Conservation (phyloP, 2,888 invertebrate genomes). For the Rhagonycha fulva region DNA sequence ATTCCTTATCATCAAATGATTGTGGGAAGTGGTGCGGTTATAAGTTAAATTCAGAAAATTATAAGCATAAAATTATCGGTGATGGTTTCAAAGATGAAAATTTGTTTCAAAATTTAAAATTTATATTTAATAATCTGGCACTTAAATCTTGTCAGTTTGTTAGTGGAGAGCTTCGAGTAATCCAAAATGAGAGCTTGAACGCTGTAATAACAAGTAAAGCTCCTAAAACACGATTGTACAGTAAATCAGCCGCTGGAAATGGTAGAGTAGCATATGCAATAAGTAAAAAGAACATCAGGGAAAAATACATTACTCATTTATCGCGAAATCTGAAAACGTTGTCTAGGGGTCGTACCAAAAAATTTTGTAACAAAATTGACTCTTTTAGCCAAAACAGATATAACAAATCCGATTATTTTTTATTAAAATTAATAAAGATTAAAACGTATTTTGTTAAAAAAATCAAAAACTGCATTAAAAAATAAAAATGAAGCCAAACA, state of each 20-base stretch:
- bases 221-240: not conserved
- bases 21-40: not conserved
- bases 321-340: not conserved
- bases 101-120: not conserved
- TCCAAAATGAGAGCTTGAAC: not conserved
- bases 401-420: too few relatives aligned
- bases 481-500: slow-evolving; percentile 27
- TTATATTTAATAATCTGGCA: not conserved
- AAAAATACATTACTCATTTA: not conserved
- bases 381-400: too few relatives aligned
- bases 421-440: too few relatives aligned
- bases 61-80: not conserved
- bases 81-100: not conserved
- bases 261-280: not conserved
- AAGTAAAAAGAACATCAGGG: not conserved
- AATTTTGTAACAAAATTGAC: not conserved
- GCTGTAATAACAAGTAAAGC: not conserved
- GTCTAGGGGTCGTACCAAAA: not conserved
- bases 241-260: not conserved
- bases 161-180: not conserved
- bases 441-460: slow-evolving; percentile 9
- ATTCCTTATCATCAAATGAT: not conserved
- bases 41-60: not conserved
- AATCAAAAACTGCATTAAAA: slow-evolving; percentile 20
- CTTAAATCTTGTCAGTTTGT: not conserved